These are phyloP conservation scores for Aleiodes alternator DNA, from an alignment of 2,888 invertebrate genomes.

Conservation along the genomic window DNA sequence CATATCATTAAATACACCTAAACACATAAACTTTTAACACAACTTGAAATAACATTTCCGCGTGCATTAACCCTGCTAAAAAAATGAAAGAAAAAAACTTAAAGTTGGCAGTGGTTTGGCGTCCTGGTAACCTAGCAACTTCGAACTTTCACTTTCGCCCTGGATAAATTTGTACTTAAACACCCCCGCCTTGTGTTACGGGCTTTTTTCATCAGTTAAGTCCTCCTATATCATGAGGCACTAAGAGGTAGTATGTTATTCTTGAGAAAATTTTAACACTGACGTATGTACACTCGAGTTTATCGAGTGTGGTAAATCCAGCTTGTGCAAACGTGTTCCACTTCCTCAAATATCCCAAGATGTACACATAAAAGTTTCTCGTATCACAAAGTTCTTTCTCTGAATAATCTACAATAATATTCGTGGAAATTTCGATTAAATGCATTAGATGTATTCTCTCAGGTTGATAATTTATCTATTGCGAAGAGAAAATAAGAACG, in stretches of 20 bases:
- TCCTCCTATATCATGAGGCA: neutral
- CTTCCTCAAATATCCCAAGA: slow-evolving; percentile 14
- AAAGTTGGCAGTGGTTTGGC: neutral
- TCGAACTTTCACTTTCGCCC: slow-evolving; percentile 29
- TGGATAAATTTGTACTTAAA: neutral
- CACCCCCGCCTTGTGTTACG: neutral
- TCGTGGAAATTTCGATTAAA: too few relatives aligned
- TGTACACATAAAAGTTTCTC: neutral
- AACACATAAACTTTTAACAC: slow-evolving; percentile 8
- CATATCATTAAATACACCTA: neutral
- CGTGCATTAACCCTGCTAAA: neutral
- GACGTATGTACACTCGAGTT: slow-evolving; percentile 16
- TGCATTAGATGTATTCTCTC: too few relatives aligned
- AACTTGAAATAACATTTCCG: slow-evolving; percentile 17
- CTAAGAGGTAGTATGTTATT: neutral
- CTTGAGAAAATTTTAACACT: neutral
- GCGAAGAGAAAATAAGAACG: neutral
- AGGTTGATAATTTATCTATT: too few relatives aligned
- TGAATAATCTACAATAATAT: too few relatives aligned
- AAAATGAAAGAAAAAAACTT: neutral
- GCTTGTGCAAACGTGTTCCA: neutral
- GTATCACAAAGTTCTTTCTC: too few relatives aligned
- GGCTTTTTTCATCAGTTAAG: neutral
- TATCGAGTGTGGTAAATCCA: slow-evolving; percentile 23
- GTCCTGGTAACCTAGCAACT: slow-evolving; percentile 2